Conservation (phyloP, 2,113 vertebrate species). For the Calypte anna region DNA sequence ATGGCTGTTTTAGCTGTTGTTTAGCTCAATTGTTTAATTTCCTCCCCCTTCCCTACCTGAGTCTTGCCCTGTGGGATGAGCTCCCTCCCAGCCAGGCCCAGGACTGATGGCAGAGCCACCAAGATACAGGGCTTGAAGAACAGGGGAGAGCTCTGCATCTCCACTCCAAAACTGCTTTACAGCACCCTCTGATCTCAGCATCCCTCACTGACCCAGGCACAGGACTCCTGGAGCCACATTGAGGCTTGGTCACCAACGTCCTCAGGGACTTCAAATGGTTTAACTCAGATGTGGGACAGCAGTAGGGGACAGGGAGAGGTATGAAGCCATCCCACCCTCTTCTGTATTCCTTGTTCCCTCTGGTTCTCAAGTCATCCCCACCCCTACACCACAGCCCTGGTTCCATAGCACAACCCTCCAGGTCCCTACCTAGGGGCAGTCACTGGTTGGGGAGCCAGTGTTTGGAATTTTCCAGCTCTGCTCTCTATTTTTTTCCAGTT, state of each 20-base stretch:
- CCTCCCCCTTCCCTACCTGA: background rate
- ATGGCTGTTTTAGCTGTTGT: rapidly evolving
- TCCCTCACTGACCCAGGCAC: background rate
- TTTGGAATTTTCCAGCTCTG: background rate
- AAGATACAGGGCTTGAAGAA: rapidly evolving
- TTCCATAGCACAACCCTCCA: background rate
- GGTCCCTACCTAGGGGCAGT: background rate
- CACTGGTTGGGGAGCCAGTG: rapidly evolving
- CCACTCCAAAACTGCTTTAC: background rate
- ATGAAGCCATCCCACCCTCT: background rate
- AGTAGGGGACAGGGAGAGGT: background rate
- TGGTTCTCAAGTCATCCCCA: background rate
- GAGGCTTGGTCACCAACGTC: background rate
- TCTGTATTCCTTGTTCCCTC: rapidly evolving
- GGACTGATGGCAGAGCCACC: rapidly evolving
- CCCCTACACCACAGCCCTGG: background rate
- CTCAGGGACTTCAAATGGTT: background rate
- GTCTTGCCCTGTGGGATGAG: background rate
- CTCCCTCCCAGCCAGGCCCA: background rate
- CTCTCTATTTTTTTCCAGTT: background rate
- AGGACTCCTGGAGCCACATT: background rate
- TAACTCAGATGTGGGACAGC: rapidly evolving
- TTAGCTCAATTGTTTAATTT: background rate
- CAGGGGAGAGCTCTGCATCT: background rate
- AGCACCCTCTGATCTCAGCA: background rate